Base-by-base conservation (phyloP, 2,113 vertebrate genomes). In the Chlamydotis undulata region DNA sequence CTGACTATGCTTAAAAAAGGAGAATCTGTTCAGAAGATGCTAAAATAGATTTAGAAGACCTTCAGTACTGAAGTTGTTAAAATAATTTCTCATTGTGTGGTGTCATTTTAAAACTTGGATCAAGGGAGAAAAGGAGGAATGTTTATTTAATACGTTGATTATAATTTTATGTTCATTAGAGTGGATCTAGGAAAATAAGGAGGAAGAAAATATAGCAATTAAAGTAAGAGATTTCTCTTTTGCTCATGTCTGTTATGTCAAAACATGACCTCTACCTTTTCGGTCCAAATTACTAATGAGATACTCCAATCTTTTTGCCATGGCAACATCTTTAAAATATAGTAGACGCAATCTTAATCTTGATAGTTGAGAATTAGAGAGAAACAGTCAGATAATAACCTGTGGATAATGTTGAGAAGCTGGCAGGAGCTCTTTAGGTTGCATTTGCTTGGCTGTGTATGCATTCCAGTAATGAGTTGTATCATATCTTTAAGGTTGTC, bases 11-110 rank as follows among this genome's bases (percentile, higher is more conserved):
- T 82, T 71, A 33, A 50, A 67, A 24, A 43, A 85, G 50, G 56
- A 70, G 53, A 31, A 57, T 73, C 26, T 85, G 85, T 82, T 63
- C 37, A 91, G 57, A 96, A 37, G 2, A 16, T 73, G n/a, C 53
- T 56, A 43, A 90, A 87, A 81, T 45, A 90, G 47, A 47, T 91
- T 94, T 59, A 89, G 74, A 73, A 96, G 90, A 53, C 70, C 69
- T 53, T 71, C 45, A 45, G 68, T 82, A 47, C 75, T 69, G 52
- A 59, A 83, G 70, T 83, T 16, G 11, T 45, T 83, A 77, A 82
- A 96, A 82, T 83, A 77, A 87, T 92, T 93, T 90, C 56, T 90
- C 35, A 37, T 57, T 60, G n/a, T 29, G 47, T 89, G 18, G n/a
- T 60, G 39, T 43, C 37, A n/a, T 80, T 45, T 64, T 45, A 43